phyloP scores from a whole-genome alignment of 2,888 invertebrate species.

The Dolichopus griseipennis region DNA sequence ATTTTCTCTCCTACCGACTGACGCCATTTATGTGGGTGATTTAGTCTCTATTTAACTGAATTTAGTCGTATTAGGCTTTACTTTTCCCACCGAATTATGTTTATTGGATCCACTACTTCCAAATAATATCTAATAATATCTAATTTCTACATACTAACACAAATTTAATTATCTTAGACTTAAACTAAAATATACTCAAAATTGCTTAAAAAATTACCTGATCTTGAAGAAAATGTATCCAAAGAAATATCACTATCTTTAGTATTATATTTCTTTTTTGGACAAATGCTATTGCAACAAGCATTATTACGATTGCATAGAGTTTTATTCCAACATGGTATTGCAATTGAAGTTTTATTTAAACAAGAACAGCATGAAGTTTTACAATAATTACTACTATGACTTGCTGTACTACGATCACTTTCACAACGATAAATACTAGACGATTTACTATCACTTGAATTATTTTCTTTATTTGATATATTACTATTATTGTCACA shows the following conservation, averaged over 20 bases:
- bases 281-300: not conserved
- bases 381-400: not conserved
- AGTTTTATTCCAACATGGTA: not conserved
- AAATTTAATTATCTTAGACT: too few species aligned
- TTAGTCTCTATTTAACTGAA: too few species aligned
- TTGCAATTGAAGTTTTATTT: not conserved
- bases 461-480: not conserved
- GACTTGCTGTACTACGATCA: not conserved
- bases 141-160: too few species aligned
- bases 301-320: not conserved
- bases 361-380: slow-evolving; percentile 1
- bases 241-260: not conserved
- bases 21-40: too few species aligned
- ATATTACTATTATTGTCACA: not conserved
- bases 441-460: not conserved
- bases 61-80: too few species aligned
- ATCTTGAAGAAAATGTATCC: not conserved
- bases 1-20: too few species aligned
- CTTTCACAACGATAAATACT: slow-evolving; percentile 3
- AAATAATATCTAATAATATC: too few species aligned
- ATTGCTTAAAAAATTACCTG: not conserved
- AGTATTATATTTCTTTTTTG: not conserved
- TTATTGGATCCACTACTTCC: too few species aligned
- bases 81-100: too few species aligned
- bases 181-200: too few species aligned